Evolutionary conservation across 2,113 vertebrate genomes (phyloP).

Genomic region (Cyanoderma ruficeps): DNA sequence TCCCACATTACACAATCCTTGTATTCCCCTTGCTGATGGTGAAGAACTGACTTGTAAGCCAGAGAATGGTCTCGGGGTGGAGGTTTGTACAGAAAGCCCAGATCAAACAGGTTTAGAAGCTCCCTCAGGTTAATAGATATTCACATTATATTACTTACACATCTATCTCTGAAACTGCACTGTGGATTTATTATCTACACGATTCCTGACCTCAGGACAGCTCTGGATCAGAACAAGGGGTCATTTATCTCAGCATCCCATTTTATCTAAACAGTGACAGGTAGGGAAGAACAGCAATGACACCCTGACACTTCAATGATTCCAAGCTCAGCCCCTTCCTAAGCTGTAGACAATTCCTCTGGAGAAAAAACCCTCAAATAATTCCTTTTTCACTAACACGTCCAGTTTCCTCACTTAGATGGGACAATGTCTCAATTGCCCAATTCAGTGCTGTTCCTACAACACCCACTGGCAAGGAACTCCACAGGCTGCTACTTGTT

Average conservation of each 20-base stretch:
- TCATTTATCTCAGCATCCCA: neutral
- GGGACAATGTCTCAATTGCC: neutral
- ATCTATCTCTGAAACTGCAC: neutral
- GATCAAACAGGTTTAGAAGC: fast-evolving
- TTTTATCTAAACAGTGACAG: neutral
- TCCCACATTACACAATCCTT: neutral
- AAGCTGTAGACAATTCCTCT: neutral
- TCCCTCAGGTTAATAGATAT: neutral
- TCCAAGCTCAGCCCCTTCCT: neutral
- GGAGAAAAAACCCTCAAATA: neutral
- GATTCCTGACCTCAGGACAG: neutral
- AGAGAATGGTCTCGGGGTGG: neutral
- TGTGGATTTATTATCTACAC: neutral
- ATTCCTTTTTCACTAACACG: neutral
- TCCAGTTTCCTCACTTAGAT: neutral
- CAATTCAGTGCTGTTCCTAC: neutral
- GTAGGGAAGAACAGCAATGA: neutral
- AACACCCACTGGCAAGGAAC: neutral
- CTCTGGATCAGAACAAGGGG: neutral
- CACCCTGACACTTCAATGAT: neutral
- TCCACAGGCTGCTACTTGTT: neutral
- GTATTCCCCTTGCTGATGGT: neutral
- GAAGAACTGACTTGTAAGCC: neutral
- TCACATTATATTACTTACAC: neutral
- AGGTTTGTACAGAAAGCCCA: neutral